Evolutionary conservation across 2,797 vertebrate genomes (phyloP).

Genomic region (Emydoidea blandingii): DNA sequence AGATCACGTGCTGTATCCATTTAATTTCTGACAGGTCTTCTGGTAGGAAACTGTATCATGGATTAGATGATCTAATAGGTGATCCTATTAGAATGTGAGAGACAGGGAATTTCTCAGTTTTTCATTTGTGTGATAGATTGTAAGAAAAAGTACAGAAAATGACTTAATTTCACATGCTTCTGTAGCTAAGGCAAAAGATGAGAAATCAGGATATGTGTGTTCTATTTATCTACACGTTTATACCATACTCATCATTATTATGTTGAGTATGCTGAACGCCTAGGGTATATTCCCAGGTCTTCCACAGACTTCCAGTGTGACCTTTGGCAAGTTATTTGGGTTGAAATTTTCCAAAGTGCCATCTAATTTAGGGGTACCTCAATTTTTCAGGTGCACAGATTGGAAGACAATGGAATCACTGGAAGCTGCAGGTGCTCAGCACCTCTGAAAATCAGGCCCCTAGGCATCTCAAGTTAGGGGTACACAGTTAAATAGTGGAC

Average conservation of each 20-base stretch:
- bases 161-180: not conserved
- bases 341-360: not conserved
- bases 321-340: not conserved
- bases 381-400: not conserved
- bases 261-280: not conserved
- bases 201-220: not conserved
- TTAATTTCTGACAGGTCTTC: not conserved
- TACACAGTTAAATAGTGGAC: not conserved
- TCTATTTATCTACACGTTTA: not conserved
- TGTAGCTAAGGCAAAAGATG: not conserved
- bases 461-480: not conserved
- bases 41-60: not conserved
- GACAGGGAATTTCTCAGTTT: not conserved
- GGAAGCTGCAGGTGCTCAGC: not conserved
- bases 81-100: not conserved
- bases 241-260: not conserved
- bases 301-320: not conserved
- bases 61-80: not conserved
- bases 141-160: not conserved
- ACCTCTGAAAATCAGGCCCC: not conserved
- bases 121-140: not conserved
- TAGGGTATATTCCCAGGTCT: not conserved
- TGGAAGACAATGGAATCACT: not conserved
- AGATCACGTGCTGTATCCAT: not conserved
- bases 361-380: fast-evolving